Base-by-base conservation (phyloP, 1,140 invertebrate genomes). In the Acromyrmex echinatior region DNA sequence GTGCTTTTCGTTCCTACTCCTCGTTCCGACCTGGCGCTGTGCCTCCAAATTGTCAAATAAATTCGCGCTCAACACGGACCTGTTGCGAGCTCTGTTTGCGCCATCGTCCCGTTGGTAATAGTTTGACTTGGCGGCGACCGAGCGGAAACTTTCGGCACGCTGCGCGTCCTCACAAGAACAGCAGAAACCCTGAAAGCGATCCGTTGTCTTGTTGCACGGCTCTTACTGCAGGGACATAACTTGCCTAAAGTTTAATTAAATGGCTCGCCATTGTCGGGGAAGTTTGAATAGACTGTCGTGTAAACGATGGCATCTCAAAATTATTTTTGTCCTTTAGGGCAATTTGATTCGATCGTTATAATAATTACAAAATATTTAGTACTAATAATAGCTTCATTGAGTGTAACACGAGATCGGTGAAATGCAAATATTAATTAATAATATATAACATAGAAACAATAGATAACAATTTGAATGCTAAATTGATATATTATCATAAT, bases 131-230 rank as follows among this genome's bases (percentile, higher is more conserved):
- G 73, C 93, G 76, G 39, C 92, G 76, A 39, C n/a, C 58, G 58
- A 63, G 7, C 2, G 16, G 10, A 56, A 90, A 90, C 62, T 90
- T 90, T n/a, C 63, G 21, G n/a, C 39, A 56, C 31, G 51, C 10
- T 28, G 74, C 6, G 60, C 12, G 12, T 74, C 66, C 53, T 94
- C 92, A 87, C 96, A 96, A 53, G 95, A 95, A 89, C 96, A 96
- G 88, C 96, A 96, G 90, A 96, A 96, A 10, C 96, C 96, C 93
- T 91, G 60, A 78, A 85, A 78, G 53, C 68, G 53, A 82, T 74
- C 16, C 49, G 45, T 53, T 21, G 45, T 45, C 81, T 49, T 85
- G 58, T 76, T 63, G 21, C 45, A 60, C 56, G 58, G 62, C 60
- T 85, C 58, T 62, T 63, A 68, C 18, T 58, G 63, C 60, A 31